Evolutionary conservation across 92 coral and sea anemone species (phyloP).

Genomic region (Phymanthus crucifer): DNA sequence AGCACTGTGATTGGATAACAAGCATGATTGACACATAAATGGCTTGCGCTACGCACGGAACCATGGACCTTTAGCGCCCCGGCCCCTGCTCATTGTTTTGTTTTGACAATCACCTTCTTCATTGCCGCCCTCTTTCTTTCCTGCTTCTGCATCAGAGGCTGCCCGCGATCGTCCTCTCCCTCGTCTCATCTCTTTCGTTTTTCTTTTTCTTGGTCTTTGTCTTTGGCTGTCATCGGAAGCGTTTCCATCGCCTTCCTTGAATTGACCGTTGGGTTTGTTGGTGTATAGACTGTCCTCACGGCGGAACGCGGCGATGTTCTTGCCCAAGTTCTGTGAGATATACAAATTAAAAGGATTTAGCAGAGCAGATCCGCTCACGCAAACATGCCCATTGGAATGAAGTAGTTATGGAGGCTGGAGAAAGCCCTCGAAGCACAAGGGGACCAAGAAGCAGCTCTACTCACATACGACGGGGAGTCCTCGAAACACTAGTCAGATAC

Average conservation of each 20-base stretch:
- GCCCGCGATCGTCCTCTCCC: conserved; percentile 18
- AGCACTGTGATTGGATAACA: too few relatives aligned
- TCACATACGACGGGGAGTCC: too few relatives aligned
- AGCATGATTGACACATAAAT: too few relatives aligned
- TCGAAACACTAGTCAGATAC: too few relatives aligned
- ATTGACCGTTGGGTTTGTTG: conserved; percentile 5
- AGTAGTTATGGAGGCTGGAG: too few relatives aligned
- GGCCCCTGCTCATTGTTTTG: conserved; percentile 14
- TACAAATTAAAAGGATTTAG: too few relatives aligned
- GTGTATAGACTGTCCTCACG: conserved; percentile 33
- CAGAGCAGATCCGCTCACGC: too few relatives aligned
- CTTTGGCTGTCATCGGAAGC: conserved; percentile 16
- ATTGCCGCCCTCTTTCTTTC: conserved; percentile 13
- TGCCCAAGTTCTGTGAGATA: conserved; percentile 26
- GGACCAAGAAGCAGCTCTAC: too few relatives aligned
- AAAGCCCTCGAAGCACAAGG: too few relatives aligned
- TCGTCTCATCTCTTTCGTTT: conserved; percentile 9
- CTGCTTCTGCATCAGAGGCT: conserved; percentile 18
- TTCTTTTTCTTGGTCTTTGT: background rate
- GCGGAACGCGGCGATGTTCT: conserved; percentile 36
- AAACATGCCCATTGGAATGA: too few relatives aligned
- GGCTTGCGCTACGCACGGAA: too few relatives aligned
- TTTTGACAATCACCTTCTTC: background rate
- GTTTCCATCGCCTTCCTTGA: conserved; percentile 22
- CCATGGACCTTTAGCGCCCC: background rate